Conservation (phyloP, 1,140 invertebrate genomes). For the Melanaphis sacchari region DNA sequence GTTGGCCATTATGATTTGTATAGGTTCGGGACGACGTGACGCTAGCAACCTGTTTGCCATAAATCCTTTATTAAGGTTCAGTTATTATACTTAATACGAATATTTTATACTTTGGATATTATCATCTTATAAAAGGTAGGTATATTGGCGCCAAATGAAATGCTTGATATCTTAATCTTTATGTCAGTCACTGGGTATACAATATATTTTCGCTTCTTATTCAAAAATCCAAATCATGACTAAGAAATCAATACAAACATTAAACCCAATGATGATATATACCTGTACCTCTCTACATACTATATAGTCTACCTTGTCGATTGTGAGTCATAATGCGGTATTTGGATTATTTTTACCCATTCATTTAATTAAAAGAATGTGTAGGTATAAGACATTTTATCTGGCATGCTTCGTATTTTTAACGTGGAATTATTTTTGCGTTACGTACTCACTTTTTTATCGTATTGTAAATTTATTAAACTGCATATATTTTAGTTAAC, state of each 20-base stretch:
- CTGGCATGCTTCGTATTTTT: not conserved
- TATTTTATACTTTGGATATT: conserved; percentile 5
- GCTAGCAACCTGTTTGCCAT: not conserved
- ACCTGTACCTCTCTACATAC: not conserved
- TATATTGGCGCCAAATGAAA: not conserved
- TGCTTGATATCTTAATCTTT: not conserved
- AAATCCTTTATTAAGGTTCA: not conserved
- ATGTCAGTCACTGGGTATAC: not conserved
- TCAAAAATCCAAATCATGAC: not conserved
- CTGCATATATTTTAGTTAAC: not conserved
- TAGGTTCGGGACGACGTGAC: not conserved
- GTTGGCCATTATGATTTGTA: not conserved
- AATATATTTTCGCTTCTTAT: not conserved
- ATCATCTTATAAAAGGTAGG: not conserved
- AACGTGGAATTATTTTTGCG: not conserved
- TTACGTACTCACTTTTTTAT: not conserved
- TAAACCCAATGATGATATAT: not conserved
- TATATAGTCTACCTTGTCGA: not conserved
- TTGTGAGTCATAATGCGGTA: conserved; percentile 1
- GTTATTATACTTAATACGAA: not conserved
- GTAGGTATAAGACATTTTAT: not conserved
- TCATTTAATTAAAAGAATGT: conserved; percentile 3
- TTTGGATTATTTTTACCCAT: conserved; percentile 2
- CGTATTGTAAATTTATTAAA: not conserved
- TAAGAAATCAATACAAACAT: not conserved